These are phyloP conservation scores for Poecilobothrus nobilitatus DNA, from an alignment of 2,888 invertebrate species.

Conservation along the genomic window DNA sequence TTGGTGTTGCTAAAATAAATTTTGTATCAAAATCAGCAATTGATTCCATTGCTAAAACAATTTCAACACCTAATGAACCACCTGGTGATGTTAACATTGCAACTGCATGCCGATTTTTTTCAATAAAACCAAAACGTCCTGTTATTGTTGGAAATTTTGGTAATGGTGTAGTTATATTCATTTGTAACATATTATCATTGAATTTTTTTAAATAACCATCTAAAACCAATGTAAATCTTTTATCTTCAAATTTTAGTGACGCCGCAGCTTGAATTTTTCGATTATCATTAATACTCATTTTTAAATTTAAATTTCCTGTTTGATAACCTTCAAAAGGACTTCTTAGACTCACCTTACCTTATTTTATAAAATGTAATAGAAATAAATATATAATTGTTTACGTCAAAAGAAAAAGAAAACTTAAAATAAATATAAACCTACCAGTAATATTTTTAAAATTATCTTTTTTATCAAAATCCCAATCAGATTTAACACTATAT, in stretches of 20 bases:
- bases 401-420: too few species aligned
- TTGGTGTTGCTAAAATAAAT: constrained; percentile 63
- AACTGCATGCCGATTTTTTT: constrained; percentile 60
- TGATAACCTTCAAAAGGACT: constrained; percentile 64
- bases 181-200: constrained; percentile 64
- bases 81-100: constrained; percentile 62
- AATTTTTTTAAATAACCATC: constrained; percentile 62
- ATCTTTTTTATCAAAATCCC: constrained; percentile 53
- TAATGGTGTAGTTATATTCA: constrained; percentile 67
- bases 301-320: constrained; percentile 59
- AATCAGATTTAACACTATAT: constrained; percentile 60
- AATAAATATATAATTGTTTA: background rate
- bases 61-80: constrained; percentile 61
- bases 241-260: constrained; percentile 60
- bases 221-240: constrained; percentile 56
- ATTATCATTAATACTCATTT: constrained; percentile 55
- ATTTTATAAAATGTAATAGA: constrained; percentile 10
- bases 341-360: constrained; percentile 50
- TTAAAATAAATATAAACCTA: background rate
- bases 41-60: constrained; percentile 53
- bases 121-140: constrained; percentile 64
- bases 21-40: constrained; percentile 64
- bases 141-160: constrained; percentile 57
- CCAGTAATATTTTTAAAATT: constrained; percentile 58
- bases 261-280: constrained; percentile 60